Evolutionary conservation across 2,113 vertebrate species (phyloP).

Genomic region (Thamnophis sirtalis): DNA sequence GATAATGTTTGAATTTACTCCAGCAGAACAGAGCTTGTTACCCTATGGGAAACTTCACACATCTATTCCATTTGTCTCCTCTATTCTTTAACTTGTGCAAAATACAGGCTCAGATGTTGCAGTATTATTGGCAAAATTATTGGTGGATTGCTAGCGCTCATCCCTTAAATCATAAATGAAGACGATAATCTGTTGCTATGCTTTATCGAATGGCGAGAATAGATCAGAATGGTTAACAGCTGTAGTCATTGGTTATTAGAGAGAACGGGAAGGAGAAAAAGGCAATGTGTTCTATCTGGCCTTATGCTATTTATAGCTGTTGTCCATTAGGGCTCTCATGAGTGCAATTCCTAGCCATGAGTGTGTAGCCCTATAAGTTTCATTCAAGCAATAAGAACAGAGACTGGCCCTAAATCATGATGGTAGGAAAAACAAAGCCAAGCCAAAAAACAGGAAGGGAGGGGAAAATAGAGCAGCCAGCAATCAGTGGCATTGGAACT

Average conservation of each 20-base stretch:
- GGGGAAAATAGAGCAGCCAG: background rate
- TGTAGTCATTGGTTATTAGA: conserved; percentile 45
- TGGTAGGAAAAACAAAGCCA: conserved; percentile 44
- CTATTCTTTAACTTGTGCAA: background rate
- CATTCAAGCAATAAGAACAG: conserved; percentile 45
- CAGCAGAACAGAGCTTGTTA: background rate
- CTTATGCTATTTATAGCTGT: conserved; percentile 63
- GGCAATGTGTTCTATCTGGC: conserved; percentile 39
- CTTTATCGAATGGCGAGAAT: background rate
- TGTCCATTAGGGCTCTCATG: conserved; percentile 63
- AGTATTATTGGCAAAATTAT: background rate
- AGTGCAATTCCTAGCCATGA: conserved; percentile 52
- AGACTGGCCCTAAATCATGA: conserved; percentile 59
- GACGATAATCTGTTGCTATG: background rate
- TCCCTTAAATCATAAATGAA: background rate
- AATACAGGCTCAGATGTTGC: background rate
- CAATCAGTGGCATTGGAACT: background rate
- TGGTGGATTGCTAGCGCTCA: background rate
- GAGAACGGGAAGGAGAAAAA: background rate
- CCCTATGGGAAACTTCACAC: background rate
- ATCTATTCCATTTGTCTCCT: background rate
- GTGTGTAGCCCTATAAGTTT: conserved; percentile 50
- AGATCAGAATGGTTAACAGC: conserved; percentile 52
- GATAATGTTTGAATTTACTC: background rate
- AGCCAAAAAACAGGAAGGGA: background rate